Evolutionary conservation across 2,888 invertebrate genomes (phyloP).

Genomic region (Agrochola macilenta): DNA sequence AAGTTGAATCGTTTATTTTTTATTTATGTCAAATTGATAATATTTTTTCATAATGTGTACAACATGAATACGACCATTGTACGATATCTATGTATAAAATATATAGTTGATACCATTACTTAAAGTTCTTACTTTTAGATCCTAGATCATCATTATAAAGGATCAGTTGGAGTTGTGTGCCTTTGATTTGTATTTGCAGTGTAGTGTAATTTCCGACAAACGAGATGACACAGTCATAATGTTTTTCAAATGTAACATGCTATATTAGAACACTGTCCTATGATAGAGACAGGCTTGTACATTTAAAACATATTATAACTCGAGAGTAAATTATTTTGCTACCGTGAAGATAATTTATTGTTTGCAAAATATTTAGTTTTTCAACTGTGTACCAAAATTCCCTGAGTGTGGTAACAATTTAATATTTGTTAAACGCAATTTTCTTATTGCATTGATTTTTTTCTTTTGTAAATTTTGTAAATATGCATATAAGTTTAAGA

Average conservation of each 20-base stretch:
- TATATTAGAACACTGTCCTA: slow-evolving; percentile 11
- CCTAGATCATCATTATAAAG: slow-evolving; percentile 60
- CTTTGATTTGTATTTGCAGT: slow-evolving; percentile 70
- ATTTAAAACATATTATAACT: slow-evolving; percentile 35
- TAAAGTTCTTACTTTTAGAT: slow-evolving; percentile 66
- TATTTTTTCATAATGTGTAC: slow-evolving; percentile 57
- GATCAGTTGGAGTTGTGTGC: slow-evolving; percentile 67
- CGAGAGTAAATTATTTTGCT: slow-evolving; percentile 48
- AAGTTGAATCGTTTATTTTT: slow-evolving; percentile 60
- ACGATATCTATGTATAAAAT: slow-evolving; percentile 64
- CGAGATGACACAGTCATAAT: slow-evolving; percentile 41
- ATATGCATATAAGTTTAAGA: slow-evolving; percentile 81
- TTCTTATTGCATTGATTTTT: slow-evolving; percentile 54
- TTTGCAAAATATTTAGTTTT: slow-evolving; percentile 45
- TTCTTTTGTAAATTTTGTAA: slow-evolving; percentile 85
- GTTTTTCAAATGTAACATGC: slow-evolving; percentile 47
- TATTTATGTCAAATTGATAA: slow-evolving; percentile 62
- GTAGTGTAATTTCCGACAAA: slow-evolving; percentile 35
- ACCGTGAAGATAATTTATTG: slow-evolving; percentile 39
- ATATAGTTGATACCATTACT: slow-evolving; percentile 62
- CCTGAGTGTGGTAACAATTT: slow-evolving; percentile 47
- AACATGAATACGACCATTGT: slow-evolving; percentile 67
- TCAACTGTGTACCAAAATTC: slow-evolving; percentile 61
- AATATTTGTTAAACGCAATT: slow-evolving; percentile 50
- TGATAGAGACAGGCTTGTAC: slow-evolving; percentile 23